These are phyloP conservation scores for Coptotermes formosanus DNA, from an alignment of 1,140 invertebrate genomes.

Conservation along the genomic window DNA sequence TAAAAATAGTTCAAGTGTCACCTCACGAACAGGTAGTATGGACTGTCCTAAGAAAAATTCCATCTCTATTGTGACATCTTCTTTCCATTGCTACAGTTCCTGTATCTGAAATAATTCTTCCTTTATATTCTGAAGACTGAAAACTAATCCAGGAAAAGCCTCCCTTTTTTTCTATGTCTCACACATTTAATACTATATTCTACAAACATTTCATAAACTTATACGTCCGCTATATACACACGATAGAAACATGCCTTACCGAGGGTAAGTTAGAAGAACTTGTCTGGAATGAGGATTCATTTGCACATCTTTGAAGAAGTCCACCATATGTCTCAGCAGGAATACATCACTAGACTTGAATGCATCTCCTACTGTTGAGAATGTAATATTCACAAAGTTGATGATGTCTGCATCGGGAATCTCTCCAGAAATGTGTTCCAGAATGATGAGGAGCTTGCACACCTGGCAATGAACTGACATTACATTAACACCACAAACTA, in stretches of 20 bases:
- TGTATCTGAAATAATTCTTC: too few species aligned
- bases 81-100: too few species aligned
- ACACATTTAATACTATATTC: neutral
- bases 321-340: conserved; percentile 53
- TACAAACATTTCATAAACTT: too few species aligned
- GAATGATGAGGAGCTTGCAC: conserved; percentile 56
- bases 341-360: conserved; percentile 50
- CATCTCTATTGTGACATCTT: too few species aligned
- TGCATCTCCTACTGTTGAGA: conserved; percentile 50
- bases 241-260: conserved; percentile 36
- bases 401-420: conserved; percentile 52
- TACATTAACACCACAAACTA: too few species aligned
- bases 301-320: conserved; percentile 56
- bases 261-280: conserved; percentile 41
- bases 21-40: too few species aligned
- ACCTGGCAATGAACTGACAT: conserved; percentile 40
- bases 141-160: neutral
- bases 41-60: too few species aligned
- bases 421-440: conserved; percentile 53
- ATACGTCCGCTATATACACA: too few species aligned
- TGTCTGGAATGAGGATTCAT: conserved; percentile 44
- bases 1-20: too few species aligned
- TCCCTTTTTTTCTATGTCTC: neutral
- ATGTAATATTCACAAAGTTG: conserved; percentile 52
- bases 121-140: neutral